Percentiles rank a stretch among this genome's conserved stretches.
phyloP scores from a whole-genome alignment of 2,888 invertebrate genomes.

The Lordiphosa fenestrarum region DNA sequence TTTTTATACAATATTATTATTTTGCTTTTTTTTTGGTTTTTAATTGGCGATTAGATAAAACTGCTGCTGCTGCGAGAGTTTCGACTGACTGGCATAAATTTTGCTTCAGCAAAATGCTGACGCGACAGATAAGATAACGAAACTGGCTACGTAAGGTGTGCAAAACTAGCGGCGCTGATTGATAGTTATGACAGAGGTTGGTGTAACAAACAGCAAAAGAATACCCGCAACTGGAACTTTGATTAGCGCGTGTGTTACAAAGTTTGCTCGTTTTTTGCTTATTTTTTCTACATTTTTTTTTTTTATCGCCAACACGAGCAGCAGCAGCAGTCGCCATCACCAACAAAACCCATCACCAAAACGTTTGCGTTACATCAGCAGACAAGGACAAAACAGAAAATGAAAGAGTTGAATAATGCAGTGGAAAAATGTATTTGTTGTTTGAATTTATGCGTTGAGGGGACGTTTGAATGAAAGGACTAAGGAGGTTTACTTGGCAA shows the following conservation, averaged over 20 bases:
- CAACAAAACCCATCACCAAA: conserved; percentile 37
- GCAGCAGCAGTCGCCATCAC: conserved; percentile 38
- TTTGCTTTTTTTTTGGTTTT: conserved; percentile 38
- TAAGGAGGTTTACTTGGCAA: too few relatives aligned
- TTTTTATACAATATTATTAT: conserved; percentile 18
- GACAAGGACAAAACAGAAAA: too few relatives aligned
- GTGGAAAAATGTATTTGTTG: too few relatives aligned
- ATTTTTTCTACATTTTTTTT: conserved; percentile 13
- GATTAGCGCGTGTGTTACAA: conserved; percentile 68
- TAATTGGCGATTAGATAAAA: conserved; percentile 70
- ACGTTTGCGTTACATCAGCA: too few relatives aligned
- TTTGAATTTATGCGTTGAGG: too few relatives aligned
- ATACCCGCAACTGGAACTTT: conserved; percentile 24
- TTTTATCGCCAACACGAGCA: conserved; percentile 57
- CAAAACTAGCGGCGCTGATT: conserved; percentile 51
- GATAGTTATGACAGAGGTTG: conserved; percentile 40
- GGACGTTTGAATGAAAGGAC: too few relatives aligned
- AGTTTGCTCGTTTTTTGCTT: conserved; percentile 3
- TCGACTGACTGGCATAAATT: conserved; percentile 58
- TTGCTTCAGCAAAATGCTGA: conserved; percentile 58
- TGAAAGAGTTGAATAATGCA: too few relatives aligned
- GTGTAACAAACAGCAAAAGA: neutral
- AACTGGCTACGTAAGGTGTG: conserved; percentile 44
- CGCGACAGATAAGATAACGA: conserved; percentile 57
- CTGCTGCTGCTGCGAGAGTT: conserved; percentile 3